Percentiles rank a stretch among this genome's conserved stretches.
These are phyloP conservation scores for Ctena decussata DNA, from an alignment of 2,888 invertebrate species.

Conservation along the genomic window DNA sequence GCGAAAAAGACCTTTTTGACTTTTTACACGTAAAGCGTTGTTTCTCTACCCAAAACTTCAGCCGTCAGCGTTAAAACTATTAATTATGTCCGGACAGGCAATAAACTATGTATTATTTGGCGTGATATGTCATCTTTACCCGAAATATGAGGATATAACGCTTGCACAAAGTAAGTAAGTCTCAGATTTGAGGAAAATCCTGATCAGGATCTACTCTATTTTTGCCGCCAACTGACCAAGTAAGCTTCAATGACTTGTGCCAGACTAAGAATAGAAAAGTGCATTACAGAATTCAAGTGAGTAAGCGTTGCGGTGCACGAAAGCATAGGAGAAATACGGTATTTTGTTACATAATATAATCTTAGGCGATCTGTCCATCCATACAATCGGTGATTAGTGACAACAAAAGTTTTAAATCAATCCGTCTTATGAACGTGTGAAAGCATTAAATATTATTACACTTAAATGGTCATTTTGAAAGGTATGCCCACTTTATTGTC, in stretches of 20 bases:
- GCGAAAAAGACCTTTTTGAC: background rate
- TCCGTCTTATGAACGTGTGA: slow-evolving; percentile 22
- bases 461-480: slow-evolving; percentile 18
- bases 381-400: slow-evolving; percentile 16
- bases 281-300: too few relatives aligned
- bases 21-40: slow-evolving; percentile 30
- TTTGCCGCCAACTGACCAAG: too few relatives aligned
- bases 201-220: too few relatives aligned
- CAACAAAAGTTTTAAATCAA: slow-evolving; percentile 10
- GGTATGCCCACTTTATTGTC: background rate
- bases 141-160: too few relatives aligned
- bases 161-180: too few relatives aligned
- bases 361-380: slow-evolving; percentile 14
- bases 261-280: too few relatives aligned
- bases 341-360: slow-evolving; percentile 36
- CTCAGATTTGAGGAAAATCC: too few relatives aligned
- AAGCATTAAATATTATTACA: slow-evolving; percentile 22
- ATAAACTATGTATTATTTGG: slow-evolving; percentile 5
- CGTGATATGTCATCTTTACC: slow-evolving; percentile 47
- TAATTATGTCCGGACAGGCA: slow-evolving; percentile 24
- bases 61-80: slow-evolving; percentile 20
- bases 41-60: background rate
- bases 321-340: slow-evolving; percentile 33
- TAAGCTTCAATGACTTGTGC: too few relatives aligned
- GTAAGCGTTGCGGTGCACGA: too few relatives aligned